A percentile compares a stretch with the other conserved stretches of the same genome.
Evolutionary conservation across 2,113 vertebrate species (phyloP).

Genomic region (Vidua macroura): DNA sequence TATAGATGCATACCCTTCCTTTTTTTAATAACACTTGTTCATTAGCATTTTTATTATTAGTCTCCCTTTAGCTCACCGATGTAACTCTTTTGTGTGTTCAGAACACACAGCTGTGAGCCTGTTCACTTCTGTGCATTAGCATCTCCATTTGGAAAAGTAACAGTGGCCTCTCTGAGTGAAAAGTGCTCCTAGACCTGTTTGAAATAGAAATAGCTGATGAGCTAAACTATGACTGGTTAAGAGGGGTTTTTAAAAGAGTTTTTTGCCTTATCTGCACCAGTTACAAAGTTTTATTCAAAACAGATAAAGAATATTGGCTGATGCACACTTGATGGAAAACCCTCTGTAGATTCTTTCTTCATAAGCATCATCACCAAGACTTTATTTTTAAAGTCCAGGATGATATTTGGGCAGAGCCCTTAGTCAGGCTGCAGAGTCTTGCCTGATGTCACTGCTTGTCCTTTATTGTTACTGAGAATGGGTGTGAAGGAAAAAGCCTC

Average conservation of each 20-base stretch:
- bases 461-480: not conserved
- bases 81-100: not conserved
- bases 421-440: not conserved
- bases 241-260: accelerated
- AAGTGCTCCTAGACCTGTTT: not conserved
- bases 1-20: not conserved
- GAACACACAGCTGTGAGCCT: not conserved
- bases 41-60: not conserved
- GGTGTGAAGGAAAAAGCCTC: not conserved
- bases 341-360: not conserved
- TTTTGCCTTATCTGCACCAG: not conserved
- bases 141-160: not conserved
- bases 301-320: not conserved
- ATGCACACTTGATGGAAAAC: not conserved
- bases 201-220: not conserved
- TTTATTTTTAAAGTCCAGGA: not conserved
- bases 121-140: not conserved
- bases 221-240: not conserved
- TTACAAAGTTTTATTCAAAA: not conserved
- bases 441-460: not conserved
- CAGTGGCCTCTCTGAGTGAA: not conserved
- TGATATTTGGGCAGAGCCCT: not conserved
- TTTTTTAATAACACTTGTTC: not conserved
- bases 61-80: not conserved
- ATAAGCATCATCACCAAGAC: not conserved